These are phyloP conservation scores for Eristalis tenax DNA, from an alignment of 2,888 invertebrate genomes.

Conservation along the genomic window DNA sequence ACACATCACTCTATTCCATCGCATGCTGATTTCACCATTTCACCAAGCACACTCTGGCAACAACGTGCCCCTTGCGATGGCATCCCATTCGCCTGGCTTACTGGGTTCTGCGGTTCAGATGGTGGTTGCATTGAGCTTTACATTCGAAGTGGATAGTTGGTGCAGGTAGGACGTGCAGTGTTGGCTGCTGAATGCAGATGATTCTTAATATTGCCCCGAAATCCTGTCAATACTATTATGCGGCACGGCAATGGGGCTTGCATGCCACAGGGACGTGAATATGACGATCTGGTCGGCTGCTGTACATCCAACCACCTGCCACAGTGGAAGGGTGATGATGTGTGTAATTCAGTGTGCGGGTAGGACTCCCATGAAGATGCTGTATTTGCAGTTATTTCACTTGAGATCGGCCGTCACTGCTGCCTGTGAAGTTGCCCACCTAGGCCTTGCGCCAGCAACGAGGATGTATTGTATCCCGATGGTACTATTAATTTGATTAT, in stretches of 20 bases:
- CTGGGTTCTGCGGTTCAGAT: not conserved
- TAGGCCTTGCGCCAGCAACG: not conserved
- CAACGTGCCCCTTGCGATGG: not conserved
- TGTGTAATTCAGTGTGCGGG: slow-evolving; percentile 30
- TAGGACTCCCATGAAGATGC: slow-evolving; percentile 30
- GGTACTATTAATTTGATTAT: slow-evolving; percentile 39
- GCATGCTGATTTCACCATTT: no score
- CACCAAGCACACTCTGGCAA: not conserved
- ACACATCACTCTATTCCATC: no score
- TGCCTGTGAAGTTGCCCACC: not conserved
- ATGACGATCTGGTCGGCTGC: not conserved
- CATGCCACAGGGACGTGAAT: slow-evolving; percentile 6
- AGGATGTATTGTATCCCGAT: slow-evolving; percentile 3
- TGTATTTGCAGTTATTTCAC: slow-evolving; percentile 18
- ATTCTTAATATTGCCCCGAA: slow-evolving; percentile 30
- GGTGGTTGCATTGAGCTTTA: slow-evolving; percentile 12
- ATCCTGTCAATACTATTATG: slow-evolving; percentile 47
- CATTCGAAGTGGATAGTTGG: not conserved
- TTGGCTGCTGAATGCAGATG: not conserved
- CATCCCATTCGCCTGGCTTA: slow-evolving; percentile 41
- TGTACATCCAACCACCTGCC: slow-evolving; percentile 7
- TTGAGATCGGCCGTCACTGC: slow-evolving; percentile 12
- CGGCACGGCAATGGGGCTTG: slow-evolving; percentile 37
- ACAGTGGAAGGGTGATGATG: slow-evolving; percentile 38
- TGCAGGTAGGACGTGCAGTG: slow-evolving; percentile 13